Conservation (phyloP, 1,140 invertebrate species). For the Drosophila persimilis region DNA sequence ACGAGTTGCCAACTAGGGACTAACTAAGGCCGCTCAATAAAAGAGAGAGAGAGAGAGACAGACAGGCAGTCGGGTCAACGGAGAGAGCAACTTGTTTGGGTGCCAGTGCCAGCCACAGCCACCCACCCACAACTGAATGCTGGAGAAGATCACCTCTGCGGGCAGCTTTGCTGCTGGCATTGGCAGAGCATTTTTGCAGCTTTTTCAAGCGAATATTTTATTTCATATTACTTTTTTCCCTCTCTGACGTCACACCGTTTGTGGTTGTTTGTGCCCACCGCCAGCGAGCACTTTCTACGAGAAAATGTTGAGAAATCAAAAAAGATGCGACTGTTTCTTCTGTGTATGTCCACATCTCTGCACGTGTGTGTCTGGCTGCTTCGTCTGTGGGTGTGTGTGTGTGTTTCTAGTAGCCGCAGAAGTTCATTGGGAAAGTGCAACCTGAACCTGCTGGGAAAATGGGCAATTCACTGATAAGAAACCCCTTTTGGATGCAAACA, state of each 20-base stretch:
- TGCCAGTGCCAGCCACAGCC: conserved; percentile 46
- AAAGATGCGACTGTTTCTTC: conserved; percentile 71
- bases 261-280: conserved; percentile 32
- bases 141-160: conserved; percentile 26
- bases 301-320: conserved; percentile 81
- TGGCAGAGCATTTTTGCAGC: conserved; percentile 42
- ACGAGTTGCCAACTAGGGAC: conserved; percentile 70
- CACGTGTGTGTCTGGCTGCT: conserved; percentile 3
- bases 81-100: conserved; percentile 38
- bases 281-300: conserved; percentile 74
- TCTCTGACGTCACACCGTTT: conserved; percentile 33
- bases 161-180: conserved; percentile 15
- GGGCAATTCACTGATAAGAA: conserved; percentile 70
- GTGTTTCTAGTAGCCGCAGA: conserved; percentile 56
- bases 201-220: conserved; percentile 42
- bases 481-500: conserved; percentile 44
- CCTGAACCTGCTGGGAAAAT: conserved; percentile 67
- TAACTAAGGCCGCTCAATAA: conserved; percentile 28
- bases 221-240: conserved; percentile 28
- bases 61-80: background rate
- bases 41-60: conserved; percentile 17
- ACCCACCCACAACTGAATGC: conserved; percentile 70
- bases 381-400: background rate
- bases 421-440: conserved; percentile 74
- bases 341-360: conserved; percentile 19